Base-by-base conservation (phyloP, 2,797 vertebrate species). In the Xenopus petersii region DNA sequence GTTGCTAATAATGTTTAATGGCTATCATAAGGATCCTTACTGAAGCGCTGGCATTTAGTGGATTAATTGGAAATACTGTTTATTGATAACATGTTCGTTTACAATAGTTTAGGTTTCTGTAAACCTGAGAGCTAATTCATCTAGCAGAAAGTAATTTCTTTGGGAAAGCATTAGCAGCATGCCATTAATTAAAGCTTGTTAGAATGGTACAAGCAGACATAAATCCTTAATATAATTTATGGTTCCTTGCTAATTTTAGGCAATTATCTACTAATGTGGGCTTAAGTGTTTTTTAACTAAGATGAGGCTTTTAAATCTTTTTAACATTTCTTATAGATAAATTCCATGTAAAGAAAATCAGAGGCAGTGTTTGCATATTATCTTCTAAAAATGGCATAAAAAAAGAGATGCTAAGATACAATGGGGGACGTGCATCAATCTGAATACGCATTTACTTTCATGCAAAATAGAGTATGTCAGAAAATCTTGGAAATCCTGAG, bases 111-210 rank as follows among this genome's bases (percentile, higher is more conserved):
- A 75, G 80, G 83, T 86, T 90, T 88, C 83, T 82, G 30, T 87
- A 86, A 89, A 87, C 87, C 85, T 85, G 85, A 86, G 86, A 87
- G 84, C 81, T 75, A 6, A 87, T 91, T 91, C 87, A 80, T 90
- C 84, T 88, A 82, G 71, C 81, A 82, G 87, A 86, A 89, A 86
- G 88, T 86, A 88, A 88, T 90, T 90, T 92, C 85, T 90, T 86
- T 85, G 86, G 82, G 85, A 91, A 88, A 84, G 84, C 87, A 84
- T 89, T 91, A 89, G 81, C 86, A 83, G 86, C 84, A 86, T 83
- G 77, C 89, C 87, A 87, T 92, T 91, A 92, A 89, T 93, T 92
- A 92, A 89, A 87, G 84, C 88, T 90, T 86, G 85, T 92, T 93
- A 88, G 82, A 87, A 87, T 78, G 81, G 74, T 87, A 86, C 87